Conservation (phyloP, 2,888 invertebrate genomes). For the Drosophila stalkeri region DNA sequence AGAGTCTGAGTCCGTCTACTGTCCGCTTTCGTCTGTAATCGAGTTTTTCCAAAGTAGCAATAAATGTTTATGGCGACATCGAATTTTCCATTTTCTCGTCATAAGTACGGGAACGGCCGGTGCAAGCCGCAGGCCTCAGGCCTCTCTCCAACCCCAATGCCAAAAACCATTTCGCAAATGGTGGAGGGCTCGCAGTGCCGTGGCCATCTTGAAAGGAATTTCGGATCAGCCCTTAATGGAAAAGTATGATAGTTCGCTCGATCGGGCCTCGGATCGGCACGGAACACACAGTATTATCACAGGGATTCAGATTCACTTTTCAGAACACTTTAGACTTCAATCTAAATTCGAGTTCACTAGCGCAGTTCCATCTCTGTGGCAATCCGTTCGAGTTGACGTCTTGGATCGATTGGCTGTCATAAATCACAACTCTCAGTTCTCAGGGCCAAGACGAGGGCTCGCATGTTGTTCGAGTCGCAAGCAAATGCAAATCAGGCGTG, state of each 20-base stretch:
- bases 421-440: constrained; percentile 54
- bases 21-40: constrained; percentile 56
- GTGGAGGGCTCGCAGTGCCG: constrained; percentile 23
- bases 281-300: background rate
- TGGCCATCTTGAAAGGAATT: constrained; percentile 68
- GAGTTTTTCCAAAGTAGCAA: constrained; percentile 74
- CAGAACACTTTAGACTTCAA: background rate
- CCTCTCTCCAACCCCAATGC: constrained; percentile 4
- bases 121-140: constrained; percentile 40
- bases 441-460: constrained; percentile 6
- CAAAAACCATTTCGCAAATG: constrained; percentile 33
- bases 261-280: background rate
- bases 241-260: constrained; percentile 34
- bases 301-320: background rate
- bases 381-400: background rate
- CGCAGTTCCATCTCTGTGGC: background rate
- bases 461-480: constrained; percentile 47
- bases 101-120: constrained; percentile 79
- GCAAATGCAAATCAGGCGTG: constrained; percentile 74
- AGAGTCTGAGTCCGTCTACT: background rate
- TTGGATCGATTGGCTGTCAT: constrained; percentile 46
- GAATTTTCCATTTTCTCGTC: constrained; percentile 80
- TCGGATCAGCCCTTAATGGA: constrained; percentile 25
- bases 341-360: background rate
- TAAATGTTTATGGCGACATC: constrained; percentile 80